phyloP scores from a whole-genome alignment of 2,113 vertebrate species.

The Amphiprion ocellaris region DNA sequence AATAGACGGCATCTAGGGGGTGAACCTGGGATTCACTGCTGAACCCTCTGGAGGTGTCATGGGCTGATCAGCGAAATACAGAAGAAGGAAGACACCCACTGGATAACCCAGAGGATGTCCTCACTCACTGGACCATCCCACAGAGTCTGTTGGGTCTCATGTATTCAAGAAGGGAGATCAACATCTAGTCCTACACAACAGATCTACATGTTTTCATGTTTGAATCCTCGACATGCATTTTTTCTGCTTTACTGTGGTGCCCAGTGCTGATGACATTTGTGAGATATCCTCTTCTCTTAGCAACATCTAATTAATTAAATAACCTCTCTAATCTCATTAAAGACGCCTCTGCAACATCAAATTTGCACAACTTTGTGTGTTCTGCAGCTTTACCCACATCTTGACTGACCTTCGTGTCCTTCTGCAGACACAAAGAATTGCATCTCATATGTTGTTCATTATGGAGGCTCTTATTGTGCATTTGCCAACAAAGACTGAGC shows the following conservation, averaged over 20 bases:
- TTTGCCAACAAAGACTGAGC: neutral
- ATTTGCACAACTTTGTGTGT: neutral
- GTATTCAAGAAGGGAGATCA: no score
- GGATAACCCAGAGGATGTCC: no score
- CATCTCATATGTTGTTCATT: neutral
- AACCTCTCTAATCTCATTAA: slow-evolving; percentile 1
- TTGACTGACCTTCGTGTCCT: neutral
- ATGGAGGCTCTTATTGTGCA: neutral
- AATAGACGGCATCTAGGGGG: no score
- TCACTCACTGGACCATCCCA: no score
- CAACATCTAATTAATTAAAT: slow-evolving; percentile 9
- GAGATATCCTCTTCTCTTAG: slow-evolving; percentile 27
- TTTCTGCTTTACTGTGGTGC: neutral
- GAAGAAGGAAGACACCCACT: no score
- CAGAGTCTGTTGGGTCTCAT: no score
- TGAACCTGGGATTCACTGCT: no score
- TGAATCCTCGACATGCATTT: neutral
- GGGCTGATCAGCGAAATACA: no score
- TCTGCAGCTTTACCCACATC: neutral
- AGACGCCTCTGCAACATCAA: neutral
- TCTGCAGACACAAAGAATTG: neutral
- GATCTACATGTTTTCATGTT: neutral
- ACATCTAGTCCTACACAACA: no score
- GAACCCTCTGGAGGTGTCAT: no score
- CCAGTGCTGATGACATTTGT: slow-evolving; percentile 13